Base-by-base conservation (phyloP, 2,113 vertebrate species). In the Silurus meridionalis region DNA sequence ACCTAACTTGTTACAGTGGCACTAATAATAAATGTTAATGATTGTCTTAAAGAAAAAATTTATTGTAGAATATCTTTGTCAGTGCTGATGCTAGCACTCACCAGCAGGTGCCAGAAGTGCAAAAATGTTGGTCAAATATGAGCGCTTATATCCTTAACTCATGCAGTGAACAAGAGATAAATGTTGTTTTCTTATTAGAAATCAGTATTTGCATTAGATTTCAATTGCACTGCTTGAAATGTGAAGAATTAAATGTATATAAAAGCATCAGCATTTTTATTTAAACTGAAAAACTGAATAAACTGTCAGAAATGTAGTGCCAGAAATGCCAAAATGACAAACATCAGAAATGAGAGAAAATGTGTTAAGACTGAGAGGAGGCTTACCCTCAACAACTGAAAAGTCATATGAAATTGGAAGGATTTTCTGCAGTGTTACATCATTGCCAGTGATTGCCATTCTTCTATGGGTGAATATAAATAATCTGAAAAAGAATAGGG, bases 391-490 rank as follows among this genome's bases (percentile, higher is more conserved):
- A 87, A 97, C 95, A 88, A 97, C 90, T 0, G 94, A 90, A 90
- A 98, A 97, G 53, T 95, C 95, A 2, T 95, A 91, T 0, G 94
- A 94, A 90, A 99, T 90, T 0, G 96, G 97, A 82, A 99, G 90
- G 5, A 98, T 92, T 5, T 92, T 92, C 87, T 97, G 96, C 90
- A 99, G 93, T 28, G 94, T 95, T 71, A 99, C 95, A 9, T 99
- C 97, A 0, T 97, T 97, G 11, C 96, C 97, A 0, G 96, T 92
- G 57, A 99, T 96, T 66, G 98, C 97, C 97, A 99, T 99, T 90
- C 98, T 94, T 88, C 96, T 95, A 90, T 98, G 97, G 0, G 89
- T 94, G 87, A 96, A 99, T 55, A 99, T 85, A 1, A 98, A 96
- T 89, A 99, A 91, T 90, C 98, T 99, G 87, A 82, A 88, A 85